Conservation (phyloP, 1,140 invertebrate species). For the Caerostris extrusa region DNA sequence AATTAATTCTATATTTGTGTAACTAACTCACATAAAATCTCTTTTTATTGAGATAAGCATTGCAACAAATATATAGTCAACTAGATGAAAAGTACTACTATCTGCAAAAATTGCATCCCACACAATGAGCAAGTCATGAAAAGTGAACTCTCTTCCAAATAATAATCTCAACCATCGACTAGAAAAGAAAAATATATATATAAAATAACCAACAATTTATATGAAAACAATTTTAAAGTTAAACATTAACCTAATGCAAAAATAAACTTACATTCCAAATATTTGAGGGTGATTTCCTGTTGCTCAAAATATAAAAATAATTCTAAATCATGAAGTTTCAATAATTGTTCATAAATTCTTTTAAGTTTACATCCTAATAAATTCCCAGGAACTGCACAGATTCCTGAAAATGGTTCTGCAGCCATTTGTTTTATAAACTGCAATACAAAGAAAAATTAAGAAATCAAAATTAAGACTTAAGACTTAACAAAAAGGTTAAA, state of each 20-base stretch:
- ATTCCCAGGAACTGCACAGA: conserved; percentile 68
- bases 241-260: conserved; percentile 22
- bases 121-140: conserved; percentile 87
- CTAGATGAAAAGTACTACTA: conserved; percentile 86
- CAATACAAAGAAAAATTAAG: neutral
- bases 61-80: conserved; percentile 89
- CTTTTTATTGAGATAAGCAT: conserved; percentile 89
- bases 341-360: conserved; percentile 86
- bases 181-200: conserved; percentile 78
- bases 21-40: conserved; percentile 81
- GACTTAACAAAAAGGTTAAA: too few relatives aligned
- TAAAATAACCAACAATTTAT: neutral
- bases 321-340: conserved; percentile 86
- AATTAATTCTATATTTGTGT: neutral
- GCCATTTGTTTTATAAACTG: neutral
- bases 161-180: conserved; percentile 90
- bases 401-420: conserved; percentile 63
- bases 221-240: neutral
- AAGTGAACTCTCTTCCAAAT: conserved; percentile 90
- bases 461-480: neutral
- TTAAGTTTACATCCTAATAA: conserved; percentile 86
- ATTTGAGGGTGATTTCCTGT: conserved; percentile 89
- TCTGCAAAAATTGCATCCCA: conserved; percentile 92
- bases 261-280: conserved; percentile 88
- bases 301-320: conserved; percentile 86